Evolutionary conservation across 23 tunicate species (phyloP).

Genomic region (Oikopleura vanhoeffeni): DNA sequence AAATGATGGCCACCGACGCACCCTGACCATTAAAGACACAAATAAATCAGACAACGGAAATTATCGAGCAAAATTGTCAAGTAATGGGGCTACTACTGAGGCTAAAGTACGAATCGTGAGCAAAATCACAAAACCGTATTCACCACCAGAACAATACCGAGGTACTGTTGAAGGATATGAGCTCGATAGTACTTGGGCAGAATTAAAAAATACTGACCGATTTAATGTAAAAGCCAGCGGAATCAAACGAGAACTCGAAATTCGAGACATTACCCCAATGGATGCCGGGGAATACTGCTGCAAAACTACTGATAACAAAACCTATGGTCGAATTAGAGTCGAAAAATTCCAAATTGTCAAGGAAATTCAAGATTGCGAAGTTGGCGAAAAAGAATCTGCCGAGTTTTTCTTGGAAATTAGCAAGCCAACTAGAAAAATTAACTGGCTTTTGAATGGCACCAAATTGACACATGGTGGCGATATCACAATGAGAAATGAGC

Average conservation of each 20-base stretch:
- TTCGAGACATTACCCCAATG: background rate
- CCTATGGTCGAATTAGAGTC: background rate
- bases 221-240: background rate
- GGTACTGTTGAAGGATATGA: background rate
- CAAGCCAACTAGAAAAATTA: background rate
- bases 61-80: background rate
- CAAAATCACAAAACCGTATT: background rate
- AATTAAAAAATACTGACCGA: background rate
- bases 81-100: background rate
- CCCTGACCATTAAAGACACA: conserved; percentile 28
- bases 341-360: background rate
- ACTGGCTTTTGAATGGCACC: background rate
- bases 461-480: background rate
- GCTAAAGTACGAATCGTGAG: background rate
- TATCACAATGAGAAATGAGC: background rate
- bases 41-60: conserved; percentile 2
- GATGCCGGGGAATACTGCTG: conserved; percentile 64
- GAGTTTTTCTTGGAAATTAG: background rate
- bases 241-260: background rate
- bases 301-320: conserved; percentile 12
- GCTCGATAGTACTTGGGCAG: background rate
- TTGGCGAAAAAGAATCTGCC: background rate
- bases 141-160: background rate
- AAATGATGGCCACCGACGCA: conserved; percentile 20
- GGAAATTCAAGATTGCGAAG: background rate